Evolutionary conservation across 2,113 vertebrate species (phyloP).

Genomic region (Sporophila hypoxantha): DNA sequence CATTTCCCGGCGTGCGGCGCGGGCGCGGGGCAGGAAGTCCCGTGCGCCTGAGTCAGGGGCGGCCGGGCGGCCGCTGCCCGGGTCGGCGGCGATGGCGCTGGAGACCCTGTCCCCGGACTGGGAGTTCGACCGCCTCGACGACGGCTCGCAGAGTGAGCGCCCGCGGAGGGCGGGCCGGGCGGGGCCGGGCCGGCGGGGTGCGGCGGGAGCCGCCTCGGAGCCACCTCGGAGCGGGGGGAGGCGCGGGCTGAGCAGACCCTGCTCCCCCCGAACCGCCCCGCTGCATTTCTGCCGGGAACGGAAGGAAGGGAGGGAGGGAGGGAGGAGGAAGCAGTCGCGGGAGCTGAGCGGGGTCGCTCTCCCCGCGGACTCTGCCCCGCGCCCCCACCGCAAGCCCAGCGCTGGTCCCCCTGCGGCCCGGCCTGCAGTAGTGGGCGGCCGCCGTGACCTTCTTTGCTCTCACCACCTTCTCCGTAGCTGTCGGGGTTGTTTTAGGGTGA

Average conservation of each 20-base stretch:
- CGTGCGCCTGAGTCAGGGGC: conserved; percentile 61
- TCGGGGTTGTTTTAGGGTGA: not conserved
- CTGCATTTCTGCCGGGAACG: not conserved
- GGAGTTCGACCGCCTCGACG: conserved; percentile 95
- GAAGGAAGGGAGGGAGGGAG: no score
- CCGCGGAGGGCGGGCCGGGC: not conserved
- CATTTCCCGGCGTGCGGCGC: conserved; percentile 62
- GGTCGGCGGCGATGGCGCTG: conserved; percentile 75
- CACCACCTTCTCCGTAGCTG: not conserved
- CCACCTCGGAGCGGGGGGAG: not conserved
- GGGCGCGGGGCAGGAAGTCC: conserved; percentile 31
- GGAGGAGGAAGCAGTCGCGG: not conserved
- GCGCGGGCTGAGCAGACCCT: not conserved
- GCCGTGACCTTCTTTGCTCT: not conserved
- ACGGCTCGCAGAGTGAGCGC: conserved; percentile 92
- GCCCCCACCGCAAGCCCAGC: not conserved
- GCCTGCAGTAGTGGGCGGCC: not conserved
- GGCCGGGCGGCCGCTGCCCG: not conserved
- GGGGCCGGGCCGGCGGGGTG: not conserved
- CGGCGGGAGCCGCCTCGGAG: not conserved
- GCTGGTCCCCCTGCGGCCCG: not conserved
- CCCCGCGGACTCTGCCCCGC: not conserved
- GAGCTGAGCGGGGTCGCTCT: not conserved
- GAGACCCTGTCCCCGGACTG: conserved; percentile 89
- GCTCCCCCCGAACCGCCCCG: not conserved